A percentile compares a stretch with the other conserved stretches of the same genome.
Evolutionary conservation across 2,797 vertebrate genomes (phyloP).

Genomic region (Bradypodion ventrale): DNA sequence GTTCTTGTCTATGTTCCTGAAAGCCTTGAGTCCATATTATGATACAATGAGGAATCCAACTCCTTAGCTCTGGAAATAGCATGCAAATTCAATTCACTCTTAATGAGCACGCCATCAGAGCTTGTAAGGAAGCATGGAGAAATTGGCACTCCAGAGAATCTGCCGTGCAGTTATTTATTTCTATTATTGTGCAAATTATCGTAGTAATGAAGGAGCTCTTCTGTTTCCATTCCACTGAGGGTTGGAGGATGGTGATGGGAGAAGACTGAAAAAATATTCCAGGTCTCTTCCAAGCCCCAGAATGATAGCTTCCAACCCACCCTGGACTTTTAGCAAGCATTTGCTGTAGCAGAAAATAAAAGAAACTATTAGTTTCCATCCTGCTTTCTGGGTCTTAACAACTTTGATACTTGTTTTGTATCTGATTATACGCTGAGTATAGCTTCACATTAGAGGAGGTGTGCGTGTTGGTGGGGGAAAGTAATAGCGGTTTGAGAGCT

Average conservation of each 20-base stretch:
- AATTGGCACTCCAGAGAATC: constrained; percentile 87
- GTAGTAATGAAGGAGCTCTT: constrained; percentile 68
- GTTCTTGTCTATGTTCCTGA: constrained; percentile 30
- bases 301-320: background rate
- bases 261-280: background rate
- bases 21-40: constrained; percentile 59
- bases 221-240: constrained; percentile 55
- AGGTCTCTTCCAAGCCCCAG: constrained; percentile 3
- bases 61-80: constrained; percentile 75
- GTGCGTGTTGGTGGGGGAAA: background rate
- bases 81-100: constrained; percentile 89
- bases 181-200: constrained; percentile 88
- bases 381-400: constrained; percentile 38
- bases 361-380: constrained; percentile 34
- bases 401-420: constrained; percentile 35
- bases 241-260: background rate
- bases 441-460: constrained; percentile 54
- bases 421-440: constrained; percentile 17
- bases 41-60: constrained; percentile 54
- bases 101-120: constrained; percentile 88
- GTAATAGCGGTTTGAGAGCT: background rate
- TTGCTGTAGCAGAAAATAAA: constrained; percentile 42
- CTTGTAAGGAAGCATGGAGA: constrained; percentile 81
- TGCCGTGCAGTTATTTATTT: constrained; percentile 88
- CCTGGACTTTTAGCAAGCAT: background rate